These are phyloP conservation scores for Ormyrus pomaceus DNA, from an alignment of 2,888 invertebrate genomes.

Conservation along the genomic window DNA sequence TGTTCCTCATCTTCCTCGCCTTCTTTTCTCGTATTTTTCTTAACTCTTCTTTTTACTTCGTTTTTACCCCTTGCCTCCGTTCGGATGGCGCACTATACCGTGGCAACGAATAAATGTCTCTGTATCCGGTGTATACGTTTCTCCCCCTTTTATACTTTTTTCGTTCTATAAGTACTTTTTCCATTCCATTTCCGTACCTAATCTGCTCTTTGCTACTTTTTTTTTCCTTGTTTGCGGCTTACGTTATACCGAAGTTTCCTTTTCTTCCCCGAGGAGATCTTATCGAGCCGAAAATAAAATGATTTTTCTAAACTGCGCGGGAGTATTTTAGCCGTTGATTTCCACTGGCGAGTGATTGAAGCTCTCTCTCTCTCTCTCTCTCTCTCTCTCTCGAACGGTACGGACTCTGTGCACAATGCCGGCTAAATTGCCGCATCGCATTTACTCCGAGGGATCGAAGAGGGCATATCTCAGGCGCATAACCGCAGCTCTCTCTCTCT, in stretches of 20 bases:
- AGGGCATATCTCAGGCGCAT: neutral
- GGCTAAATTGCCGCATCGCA: constrained; percentile 5
- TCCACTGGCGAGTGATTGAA: no score
- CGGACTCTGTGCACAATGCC: neutral
- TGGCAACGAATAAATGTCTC: constrained; percentile 69
- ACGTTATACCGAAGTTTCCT: neutral
- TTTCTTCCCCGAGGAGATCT: neutral
- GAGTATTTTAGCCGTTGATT: no score
- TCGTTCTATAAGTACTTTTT: constrained; percentile 45
- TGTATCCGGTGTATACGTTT: constrained; percentile 65
- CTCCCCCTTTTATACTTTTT: constrained; percentile 39
- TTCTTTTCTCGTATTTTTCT: constrained; percentile 56
- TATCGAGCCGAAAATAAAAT: no score
- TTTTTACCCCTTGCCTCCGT: constrained; percentile 51
- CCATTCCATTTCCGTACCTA: constrained; percentile 48
- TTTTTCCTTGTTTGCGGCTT: neutral
- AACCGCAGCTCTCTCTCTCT: neutral
- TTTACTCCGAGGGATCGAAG: neutral
- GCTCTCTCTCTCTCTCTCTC: no score
- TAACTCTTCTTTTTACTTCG: constrained; percentile 55
- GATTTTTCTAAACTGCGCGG: no score
- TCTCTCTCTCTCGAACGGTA: no score
- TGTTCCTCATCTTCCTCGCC: constrained; percentile 54
- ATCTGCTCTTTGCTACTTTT: constrained; percentile 28
- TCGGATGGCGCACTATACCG: constrained; percentile 55